These are phyloP conservation scores for Drosophila nigromelanica DNA, from an alignment of 1,140 invertebrate genomes.

Conservation along the genomic window DNA sequence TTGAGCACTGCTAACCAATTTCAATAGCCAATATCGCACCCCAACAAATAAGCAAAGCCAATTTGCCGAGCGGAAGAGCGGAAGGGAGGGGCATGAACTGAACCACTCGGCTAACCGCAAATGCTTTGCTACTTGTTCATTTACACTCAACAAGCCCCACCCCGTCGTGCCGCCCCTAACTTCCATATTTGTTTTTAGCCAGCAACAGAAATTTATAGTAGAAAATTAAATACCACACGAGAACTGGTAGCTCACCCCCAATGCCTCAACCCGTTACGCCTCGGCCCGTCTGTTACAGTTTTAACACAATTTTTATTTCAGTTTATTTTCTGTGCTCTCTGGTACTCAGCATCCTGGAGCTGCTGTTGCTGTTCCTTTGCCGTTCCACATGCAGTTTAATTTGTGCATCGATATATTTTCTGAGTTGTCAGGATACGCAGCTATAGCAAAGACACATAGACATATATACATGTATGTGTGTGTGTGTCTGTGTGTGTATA, in stretches of 20 bases:
- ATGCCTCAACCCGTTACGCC: not conserved
- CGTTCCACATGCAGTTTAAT: constrained; percentile 71
- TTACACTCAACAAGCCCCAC: constrained; percentile 19
- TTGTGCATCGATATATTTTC: constrained; percentile 81
- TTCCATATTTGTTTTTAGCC: constrained; percentile 58
- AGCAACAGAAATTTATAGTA: constrained; percentile 63
- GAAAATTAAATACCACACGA: constrained; percentile 68
- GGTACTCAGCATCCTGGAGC: constrained; percentile 11
- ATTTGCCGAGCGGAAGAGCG: constrained; percentile 49
- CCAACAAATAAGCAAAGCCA: constrained; percentile 52
- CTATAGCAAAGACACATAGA: constrained; percentile 21
- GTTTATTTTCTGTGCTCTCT: constrained; percentile 46
- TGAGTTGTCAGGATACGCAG: constrained; percentile 65
- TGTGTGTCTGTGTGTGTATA: constrained; percentile 9
- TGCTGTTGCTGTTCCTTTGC: constrained; percentile 6
- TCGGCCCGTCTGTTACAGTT: constrained; percentile 2
- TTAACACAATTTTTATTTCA: constrained; percentile 53
- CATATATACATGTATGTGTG: constrained; percentile 1
- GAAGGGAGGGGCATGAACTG: constrained; percentile 18
- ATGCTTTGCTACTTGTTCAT: constrained; percentile 64
- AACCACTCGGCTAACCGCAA: constrained; percentile 61
- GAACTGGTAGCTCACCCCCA: constrained; percentile 4
- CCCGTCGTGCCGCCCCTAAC: not conserved
- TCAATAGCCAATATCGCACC: constrained; percentile 44
- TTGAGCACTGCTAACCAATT: constrained; percentile 34